These are phyloP conservation scores for Tenrec ecaudatus DNA, from an alignment of 2,113 vertebrate species.

Conservation along the genomic window DNA sequence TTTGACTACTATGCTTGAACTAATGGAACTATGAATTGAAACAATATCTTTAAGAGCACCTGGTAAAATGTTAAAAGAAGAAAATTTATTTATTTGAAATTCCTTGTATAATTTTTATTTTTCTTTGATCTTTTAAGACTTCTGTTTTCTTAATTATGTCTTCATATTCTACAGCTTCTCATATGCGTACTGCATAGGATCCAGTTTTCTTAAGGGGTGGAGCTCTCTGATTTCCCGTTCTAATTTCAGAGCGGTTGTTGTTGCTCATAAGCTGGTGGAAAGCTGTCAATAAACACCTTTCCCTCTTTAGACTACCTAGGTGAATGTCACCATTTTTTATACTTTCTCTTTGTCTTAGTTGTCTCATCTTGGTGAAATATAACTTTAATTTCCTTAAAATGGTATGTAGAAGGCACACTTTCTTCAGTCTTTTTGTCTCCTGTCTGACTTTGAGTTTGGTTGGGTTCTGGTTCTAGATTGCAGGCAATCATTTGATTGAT, in stretches of 20 bases:
- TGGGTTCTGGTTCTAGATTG: not conserved
- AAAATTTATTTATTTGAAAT: too few relatives aligned
- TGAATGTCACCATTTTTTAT: not conserved
- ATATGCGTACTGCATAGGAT: not conserved
- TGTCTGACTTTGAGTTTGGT: not conserved
- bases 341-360: not conserved
- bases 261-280: not conserved
- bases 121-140: too few relatives aligned
- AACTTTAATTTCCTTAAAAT: conserved; percentile 8
- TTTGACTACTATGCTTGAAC: too few relatives aligned
- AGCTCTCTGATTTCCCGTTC: not conserved
- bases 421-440: not conserved
- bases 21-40: too few relatives aligned
- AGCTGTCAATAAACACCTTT: not conserved
- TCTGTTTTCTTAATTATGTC: too few relatives aligned
- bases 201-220: not conserved
- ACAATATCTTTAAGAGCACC: too few relatives aligned
- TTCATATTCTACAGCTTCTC: not conserved
- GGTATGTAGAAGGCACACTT: too few relatives aligned
- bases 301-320: not conserved
- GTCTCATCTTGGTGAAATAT: not conserved
- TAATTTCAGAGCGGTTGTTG: not conserved
- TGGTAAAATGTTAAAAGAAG: too few relatives aligned
- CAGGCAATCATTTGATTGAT: not conserved
- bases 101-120: too few relatives aligned